A percentile compares a stretch with the other conserved stretches of the same genome.
Evolutionary conservation across 2,113 vertebrate genomes (phyloP).

Genomic region (Syngnathus typhle): DNA sequence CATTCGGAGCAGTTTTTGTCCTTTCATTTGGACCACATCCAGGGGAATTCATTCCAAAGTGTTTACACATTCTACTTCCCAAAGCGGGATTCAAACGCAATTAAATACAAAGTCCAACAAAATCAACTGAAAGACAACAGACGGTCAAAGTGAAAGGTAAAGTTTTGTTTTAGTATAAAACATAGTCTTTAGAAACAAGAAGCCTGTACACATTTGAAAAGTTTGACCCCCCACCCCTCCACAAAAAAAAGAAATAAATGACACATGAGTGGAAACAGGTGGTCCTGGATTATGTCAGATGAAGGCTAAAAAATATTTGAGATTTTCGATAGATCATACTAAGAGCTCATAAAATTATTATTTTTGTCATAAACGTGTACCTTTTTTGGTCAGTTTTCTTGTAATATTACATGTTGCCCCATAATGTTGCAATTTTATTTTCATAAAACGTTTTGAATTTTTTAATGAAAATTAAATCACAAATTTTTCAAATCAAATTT

Average conservation of each 20-base stretch:
- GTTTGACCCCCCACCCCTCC: slow-evolving; percentile 11
- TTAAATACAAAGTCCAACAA: slow-evolving; percentile 57
- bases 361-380: too few species aligned
- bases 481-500: too few species aligned
- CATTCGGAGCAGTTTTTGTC: slow-evolving; percentile 34
- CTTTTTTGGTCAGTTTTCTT: too few species aligned
- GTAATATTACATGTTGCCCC: too few species aligned
- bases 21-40: slow-evolving; percentile 34
- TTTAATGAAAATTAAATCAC: too few species aligned
- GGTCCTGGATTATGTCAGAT: slow-evolving; percentile 60
- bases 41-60: slow-evolving; percentile 41
- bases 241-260: slow-evolving; percentile 32
- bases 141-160: slow-evolving; percentile 58
- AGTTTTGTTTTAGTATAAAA: slow-evolving; percentile 77
- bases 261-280: slow-evolving; percentile 35
- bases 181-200: slow-evolving; percentile 84
- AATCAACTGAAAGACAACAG: slow-evolving; percentile 61
- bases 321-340: too few species aligned
- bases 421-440: too few species aligned
- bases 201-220: slow-evolving; percentile 77
- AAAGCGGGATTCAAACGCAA: slow-evolving; percentile 45
- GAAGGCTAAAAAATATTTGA: slow-evolving; percentile 22
- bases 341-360: too few species aligned
- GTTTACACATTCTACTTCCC: slow-evolving; percentile 52
- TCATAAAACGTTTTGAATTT: too few species aligned